A percentile compares a stretch with the other conserved stretches of the same genome.
Conservation (phyloP, 2,888 invertebrate genomes). For the Mayetiola destructor region DNA sequence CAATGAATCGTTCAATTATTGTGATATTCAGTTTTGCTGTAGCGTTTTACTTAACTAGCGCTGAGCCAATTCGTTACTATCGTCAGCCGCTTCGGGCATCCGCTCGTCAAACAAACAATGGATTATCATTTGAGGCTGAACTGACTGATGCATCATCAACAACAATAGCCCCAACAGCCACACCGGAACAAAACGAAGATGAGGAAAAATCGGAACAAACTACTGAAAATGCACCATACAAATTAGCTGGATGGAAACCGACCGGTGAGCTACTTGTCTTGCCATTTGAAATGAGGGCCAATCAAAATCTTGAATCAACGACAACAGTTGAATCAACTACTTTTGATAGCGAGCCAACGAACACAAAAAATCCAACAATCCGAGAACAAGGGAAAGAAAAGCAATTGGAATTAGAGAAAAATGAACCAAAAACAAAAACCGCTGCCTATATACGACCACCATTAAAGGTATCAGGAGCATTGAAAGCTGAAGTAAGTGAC, state of each 20-base stretch:
- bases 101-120: background rate
- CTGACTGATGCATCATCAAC: background rate
- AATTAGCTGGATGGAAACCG: constrained; percentile 17
- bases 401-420: background rate
- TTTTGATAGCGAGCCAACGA: background rate
- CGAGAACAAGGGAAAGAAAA: background rate
- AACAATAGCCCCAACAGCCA: background rate
- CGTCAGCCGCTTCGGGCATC: constrained; percentile 1
- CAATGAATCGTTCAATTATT: constrained; percentile 13
- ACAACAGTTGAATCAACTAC: constrained; percentile 1
- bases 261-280: constrained; percentile 14
- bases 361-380: background rate
- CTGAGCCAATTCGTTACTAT: constrained; percentile 8
- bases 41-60: background rate
- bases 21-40: background rate
- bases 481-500: background rate
- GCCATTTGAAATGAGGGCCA: constrained; percentile 2
- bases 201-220: background rate
- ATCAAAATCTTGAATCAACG: background rate
- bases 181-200: background rate
- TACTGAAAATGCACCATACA: constrained; percentile 12
- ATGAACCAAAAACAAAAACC: background rate
- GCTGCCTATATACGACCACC: constrained; percentile 1
- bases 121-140: background rate
- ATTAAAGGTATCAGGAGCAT: background rate